Evolutionary conservation across 1,140 invertebrate species (phyloP), one percentile per base, ranked within the genome.

Genomic region (Zaprionus ghesquierei): DNA sequence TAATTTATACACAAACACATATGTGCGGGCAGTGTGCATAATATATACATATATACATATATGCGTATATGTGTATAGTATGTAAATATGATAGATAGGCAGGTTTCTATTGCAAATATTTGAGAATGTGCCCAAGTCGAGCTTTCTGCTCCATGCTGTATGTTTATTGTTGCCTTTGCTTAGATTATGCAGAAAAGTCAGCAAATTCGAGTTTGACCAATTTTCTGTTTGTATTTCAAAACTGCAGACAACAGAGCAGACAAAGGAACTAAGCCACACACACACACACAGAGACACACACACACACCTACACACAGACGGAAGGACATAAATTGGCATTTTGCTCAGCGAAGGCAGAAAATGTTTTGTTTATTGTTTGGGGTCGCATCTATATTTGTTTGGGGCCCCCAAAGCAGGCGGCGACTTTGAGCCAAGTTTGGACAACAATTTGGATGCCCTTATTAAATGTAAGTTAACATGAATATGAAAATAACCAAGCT

Each of bases 171-270:
- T 66, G 68, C 58, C 60, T 62, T 72, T 69, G 54, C 63, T 49
- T 60, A 53, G 55, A 61, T 84, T 68, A 73, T 87, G 78, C 78
- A 69, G 50, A 38, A 64, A 75, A 87, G 79, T 86, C 82, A 86
- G 82, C 82, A 87, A 79, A 87, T 68, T 68, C 63, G 46, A 60
- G 69, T 65, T 59, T 65, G 54, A 73, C 78, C 71, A 69, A 50
- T 72, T 72, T 76, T 76, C 63, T 86, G 82, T 87, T 86, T 86
- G 79, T 76, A 82, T 87, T 87, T 78, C 71, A 79, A 87, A 87
- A 73, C 74, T 76, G 78, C 54, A 64, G 70, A 73, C 64, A 73
- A 53, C 55, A 69, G 51, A 63, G 44, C 59, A 74, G 66, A 71
- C 53, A 64, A 61, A 60, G 54, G 50, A 49, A 27, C 60, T 3